These are phyloP conservation scores for Spizaetus ornatus DNA, from an alignment of 2,113 vertebrate genomes.

Conservation along the genomic window DNA sequence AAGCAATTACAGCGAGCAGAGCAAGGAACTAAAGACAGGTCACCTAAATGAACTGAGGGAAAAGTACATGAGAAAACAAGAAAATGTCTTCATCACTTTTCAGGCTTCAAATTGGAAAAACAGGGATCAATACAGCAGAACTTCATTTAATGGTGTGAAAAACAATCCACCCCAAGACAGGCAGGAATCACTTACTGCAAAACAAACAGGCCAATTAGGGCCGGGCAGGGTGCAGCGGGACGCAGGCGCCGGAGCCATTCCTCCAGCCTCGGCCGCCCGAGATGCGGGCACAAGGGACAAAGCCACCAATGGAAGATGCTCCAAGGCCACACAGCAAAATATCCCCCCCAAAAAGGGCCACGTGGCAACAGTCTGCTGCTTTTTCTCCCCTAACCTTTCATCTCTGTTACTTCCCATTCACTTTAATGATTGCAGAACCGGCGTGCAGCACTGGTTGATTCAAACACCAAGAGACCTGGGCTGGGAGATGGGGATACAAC, in stretches of 20 bases:
- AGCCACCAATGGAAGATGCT: not conserved
- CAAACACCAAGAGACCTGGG: not conserved
- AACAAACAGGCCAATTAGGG: conserved; percentile 69
- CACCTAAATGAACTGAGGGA: conserved; percentile 60
- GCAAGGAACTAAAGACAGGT: conserved; percentile 55
- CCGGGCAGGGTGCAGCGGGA: not conserved
- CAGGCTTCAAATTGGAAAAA: conserved; percentile 72
- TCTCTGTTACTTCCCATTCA: rapidly evolving
- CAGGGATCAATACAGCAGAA: conserved; percentile 72
- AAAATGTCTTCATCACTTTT: conserved; percentile 73
- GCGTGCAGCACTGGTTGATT: not conserved
- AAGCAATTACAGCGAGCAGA: conserved; percentile 59
- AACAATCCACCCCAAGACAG: conserved; percentile 64
- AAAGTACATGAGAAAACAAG: conserved; percentile 58
- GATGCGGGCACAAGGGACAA: rapidly evolving
- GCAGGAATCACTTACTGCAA: conserved; percentile 68
- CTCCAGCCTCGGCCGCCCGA: not conserved
- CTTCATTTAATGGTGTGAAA: conserved; percentile 75
- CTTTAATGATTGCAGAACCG: not conserved
- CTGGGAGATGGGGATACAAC: not conserved
- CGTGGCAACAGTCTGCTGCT: rapidly evolving
- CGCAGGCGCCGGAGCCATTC: not conserved
- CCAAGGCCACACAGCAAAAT: not conserved
- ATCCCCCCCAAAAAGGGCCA: not conserved
- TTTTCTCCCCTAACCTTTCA: not conserved